These are phyloP conservation scores for Akabosia matsudoensis DNA, from an alignment of 1,140 invertebrate genomes.

Conservation along the genomic window DNA sequence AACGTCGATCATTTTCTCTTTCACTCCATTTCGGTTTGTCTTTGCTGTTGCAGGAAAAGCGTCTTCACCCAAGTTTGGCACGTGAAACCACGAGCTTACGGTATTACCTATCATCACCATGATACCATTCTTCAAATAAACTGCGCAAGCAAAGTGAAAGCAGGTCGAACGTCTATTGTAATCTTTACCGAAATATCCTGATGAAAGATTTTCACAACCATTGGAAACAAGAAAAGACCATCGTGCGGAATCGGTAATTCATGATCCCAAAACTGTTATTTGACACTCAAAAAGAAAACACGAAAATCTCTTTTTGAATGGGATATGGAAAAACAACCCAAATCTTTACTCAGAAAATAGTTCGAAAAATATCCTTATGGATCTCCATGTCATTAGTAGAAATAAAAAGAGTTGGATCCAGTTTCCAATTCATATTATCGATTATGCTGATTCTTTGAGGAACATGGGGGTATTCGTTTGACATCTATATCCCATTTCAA, in stretches of 20 bases:
- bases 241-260: not conserved
- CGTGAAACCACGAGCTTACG: no score
- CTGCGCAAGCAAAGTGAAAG: no score
- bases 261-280: not conserved
- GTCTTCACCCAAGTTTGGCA: no score
- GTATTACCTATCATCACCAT: no score
- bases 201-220: no score
- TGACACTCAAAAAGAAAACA: constrained; percentile 11
- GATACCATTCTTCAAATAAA: no score
- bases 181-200: no score
- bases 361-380: no score
- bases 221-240: not conserved
- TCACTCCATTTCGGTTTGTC: not conserved
- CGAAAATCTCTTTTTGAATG: not conserved
- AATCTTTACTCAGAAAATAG: no score
- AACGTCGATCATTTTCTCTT: constrained; percentile 6
- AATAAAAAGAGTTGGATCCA: not conserved
- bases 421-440: not conserved
- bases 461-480: not conserved
- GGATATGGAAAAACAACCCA: not conserved
- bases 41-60: no score
- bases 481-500: not conserved
- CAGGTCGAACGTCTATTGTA: no score
- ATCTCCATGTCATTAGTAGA: not conserved
- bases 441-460: not conserved